These are phyloP conservation scores for Trichacis sp. DNA, from an alignment of 2,888 invertebrate genomes.

Conservation along the genomic window DNA sequence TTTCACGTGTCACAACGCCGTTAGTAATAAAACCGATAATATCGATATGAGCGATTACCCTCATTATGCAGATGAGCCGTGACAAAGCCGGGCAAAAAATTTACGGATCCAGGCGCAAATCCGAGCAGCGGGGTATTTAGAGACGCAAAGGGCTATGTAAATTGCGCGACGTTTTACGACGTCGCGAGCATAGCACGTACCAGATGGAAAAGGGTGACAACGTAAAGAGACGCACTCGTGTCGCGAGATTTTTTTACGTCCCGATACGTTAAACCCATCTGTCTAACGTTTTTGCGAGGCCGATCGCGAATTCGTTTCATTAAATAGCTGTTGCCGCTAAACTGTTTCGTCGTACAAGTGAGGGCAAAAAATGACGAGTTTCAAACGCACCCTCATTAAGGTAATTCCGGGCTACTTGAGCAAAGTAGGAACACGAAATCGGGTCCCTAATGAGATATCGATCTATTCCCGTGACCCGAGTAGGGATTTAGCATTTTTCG, in stretches of 20 bases:
- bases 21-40: constrained; percentile 42
- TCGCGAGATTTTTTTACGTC: constrained; percentile 43
- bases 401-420: constrained; percentile 47
- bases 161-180: constrained; percentile 51
- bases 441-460: constrained; percentile 53
- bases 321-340: constrained; percentile 44
- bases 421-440: constrained; percentile 40
- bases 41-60: constrained; percentile 43
- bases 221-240: constrained; percentile 60
- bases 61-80: constrained; percentile 38
- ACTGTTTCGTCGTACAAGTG: neutral
- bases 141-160: constrained; percentile 51
- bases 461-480: constrained; percentile 47
- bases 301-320: constrained; percentile 56
- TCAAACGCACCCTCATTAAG: constrained; percentile 14
- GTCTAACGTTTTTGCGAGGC: constrained; percentile 42
- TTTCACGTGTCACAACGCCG: constrained; percentile 41
- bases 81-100: constrained; percentile 39
- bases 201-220: constrained; percentile 50
- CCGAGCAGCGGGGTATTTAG: constrained; percentile 39
- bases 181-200: constrained; percentile 34
- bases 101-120: constrained; percentile 39
- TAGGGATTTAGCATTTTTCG: too few species aligned
- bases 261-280: constrained; percentile 41
- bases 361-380: neutral